Base-by-base conservation (phyloP, 2,797 vertebrate species). In the Caiman crocodilus region DNA sequence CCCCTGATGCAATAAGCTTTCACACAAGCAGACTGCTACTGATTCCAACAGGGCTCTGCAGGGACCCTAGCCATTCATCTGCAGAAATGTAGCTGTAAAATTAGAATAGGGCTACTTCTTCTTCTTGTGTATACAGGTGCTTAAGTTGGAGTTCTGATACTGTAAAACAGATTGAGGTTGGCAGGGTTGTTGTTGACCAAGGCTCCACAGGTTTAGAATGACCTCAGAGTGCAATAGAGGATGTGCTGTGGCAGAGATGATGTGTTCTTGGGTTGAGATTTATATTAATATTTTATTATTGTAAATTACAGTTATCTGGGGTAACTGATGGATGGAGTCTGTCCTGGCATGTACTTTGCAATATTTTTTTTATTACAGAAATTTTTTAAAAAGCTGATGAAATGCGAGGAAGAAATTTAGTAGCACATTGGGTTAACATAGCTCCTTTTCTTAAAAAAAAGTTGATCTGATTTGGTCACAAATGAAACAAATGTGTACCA, bases 141-240 rank as follows among this genome's bases (percentile, higher is more conserved):
- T 57, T 14, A 50, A 73, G 3, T 26, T 42, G 30, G 3, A 85
- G n/a, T 20, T 80, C 14, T 5, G 5, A 21, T 8, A 26, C 9
- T 20, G 14, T 2, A 14, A 50, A 85, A 35, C 14, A 32, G 65
- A 15, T 58, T 0, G 0, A 82, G 17, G 1, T 2, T 7, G 1
- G 6, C 14, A 16, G 26, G 16, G 4, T 42, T 25, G 4, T 73
- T 91, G 28, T 58, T 84, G 1, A 0, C 21, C 30, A 10, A 50
- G 25, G 5, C 5, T 0, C 0, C 1, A 1, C 25, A 2, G 16
- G 26, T 58, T 67, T 23, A 23, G 26, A 82, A 5, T 88, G 12
- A 6, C 6, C 75, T 28, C 20, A 11, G 85, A 90, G 4, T 16
- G 5, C 35, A 75, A 58, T 2, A 63, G 4, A 13, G 61, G 56